Evolutionary conservation across 2,888 invertebrate species (phyloP), one percentile per base, ranked within the genome.

Genomic region (Noctua fimbriata): DNA sequence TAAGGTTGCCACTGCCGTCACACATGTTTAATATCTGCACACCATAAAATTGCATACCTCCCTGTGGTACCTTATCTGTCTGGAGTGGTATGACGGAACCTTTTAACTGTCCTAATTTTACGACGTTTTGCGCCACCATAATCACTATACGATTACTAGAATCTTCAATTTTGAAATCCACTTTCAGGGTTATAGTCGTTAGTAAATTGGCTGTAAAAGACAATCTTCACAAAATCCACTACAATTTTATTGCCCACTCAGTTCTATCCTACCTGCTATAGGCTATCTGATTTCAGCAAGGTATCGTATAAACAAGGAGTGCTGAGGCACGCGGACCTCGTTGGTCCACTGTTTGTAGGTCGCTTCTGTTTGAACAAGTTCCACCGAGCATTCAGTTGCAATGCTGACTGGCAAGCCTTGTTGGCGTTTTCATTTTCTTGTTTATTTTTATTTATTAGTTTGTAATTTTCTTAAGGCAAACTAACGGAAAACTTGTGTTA

Each of bases 291-390:
- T 85, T 86, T 78, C 69, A 69, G 77, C 77, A 24, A 79, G 73
- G 63, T 67, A 82, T 73, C 58, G 87, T 73, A 73, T 78, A 85
- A 70, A 85, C 84, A 83, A 85, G 69, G 65, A 85, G n/a, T 77
- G 87, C 85, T 85, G 85, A 85, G 71, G 47, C 75, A 47, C 71
- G 67, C 52, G 21, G 41, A 32, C 55, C 32, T 65, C 78, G 82
- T 76, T 66, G 87, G 80, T 60, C 70, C 28, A 72, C 44, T 79
- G 71, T 87, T 88, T 82, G 66, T 79, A 78, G 89, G 84, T 79
- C 81, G 70, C 52, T 41, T 47, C 52, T 82, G 82, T 88, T 88
- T 89, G 78, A 36, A 81, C 83, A 82, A 73, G 41, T 78, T 74
- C 58, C 55, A 72, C 41, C 21, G 58, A 55, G 66, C 44, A 65